These are phyloP conservation scores for Halcyon leucocephala DNA, from an alignment of 2,797 vertebrate species.

Conservation along the genomic window DNA sequence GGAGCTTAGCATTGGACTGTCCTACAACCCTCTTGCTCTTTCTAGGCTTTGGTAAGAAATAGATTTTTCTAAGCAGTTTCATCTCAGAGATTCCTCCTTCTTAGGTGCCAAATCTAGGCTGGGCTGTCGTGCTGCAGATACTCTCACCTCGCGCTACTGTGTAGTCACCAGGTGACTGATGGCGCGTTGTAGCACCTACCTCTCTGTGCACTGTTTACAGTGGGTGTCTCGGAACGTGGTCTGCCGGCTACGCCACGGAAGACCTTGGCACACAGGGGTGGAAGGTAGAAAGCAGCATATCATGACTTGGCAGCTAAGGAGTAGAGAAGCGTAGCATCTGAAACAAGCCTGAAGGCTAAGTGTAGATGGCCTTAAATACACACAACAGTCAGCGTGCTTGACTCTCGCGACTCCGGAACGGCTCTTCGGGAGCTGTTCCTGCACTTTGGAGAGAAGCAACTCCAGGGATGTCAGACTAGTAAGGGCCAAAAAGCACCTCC, in stretches of 20 bases:
- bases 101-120: not conserved
- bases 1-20: not conserved
- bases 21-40: not conserved
- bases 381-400: not conserved
- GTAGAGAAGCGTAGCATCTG: not conserved
- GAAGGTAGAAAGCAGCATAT: not conserved
- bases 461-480: not conserved
- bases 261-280: not conserved
- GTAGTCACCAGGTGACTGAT: not conserved
- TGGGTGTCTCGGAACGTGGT: not conserved
- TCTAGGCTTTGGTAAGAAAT: not conserved
- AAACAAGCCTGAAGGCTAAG: not conserved
- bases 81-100: not conserved
- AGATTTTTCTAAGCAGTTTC: not conserved
- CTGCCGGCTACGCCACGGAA: not conserved
- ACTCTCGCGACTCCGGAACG: accelerated
- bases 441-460: slow-evolving; percentile 45
- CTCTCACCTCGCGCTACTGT: accelerated
- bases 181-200: not conserved
- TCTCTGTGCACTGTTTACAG: not conserved
- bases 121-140: not conserved
- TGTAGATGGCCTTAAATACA: not conserved
- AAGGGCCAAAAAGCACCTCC: not conserved
- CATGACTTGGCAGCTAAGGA: not conserved
- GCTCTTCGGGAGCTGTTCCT: slow-evolving; percentile 12